Evolutionary conservation across 1,140 invertebrate species (phyloP).

Genomic region (Ctenoplectra terminalis): DNA sequence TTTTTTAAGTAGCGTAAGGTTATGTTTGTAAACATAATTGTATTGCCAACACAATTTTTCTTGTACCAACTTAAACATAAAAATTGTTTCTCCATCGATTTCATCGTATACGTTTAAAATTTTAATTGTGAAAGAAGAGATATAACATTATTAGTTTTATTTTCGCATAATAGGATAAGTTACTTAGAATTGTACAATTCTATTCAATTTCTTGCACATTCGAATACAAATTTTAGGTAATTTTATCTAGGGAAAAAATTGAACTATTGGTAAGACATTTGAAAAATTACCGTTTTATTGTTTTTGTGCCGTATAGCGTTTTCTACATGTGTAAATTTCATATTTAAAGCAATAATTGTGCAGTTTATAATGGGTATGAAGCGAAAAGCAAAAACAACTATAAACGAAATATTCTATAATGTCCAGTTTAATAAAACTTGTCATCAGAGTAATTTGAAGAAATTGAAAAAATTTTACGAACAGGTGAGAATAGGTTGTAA

Average conservation of each 20-base stretch:
- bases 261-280: constrained; percentile 21
- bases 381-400: constrained; percentile 1
- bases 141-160: background rate
- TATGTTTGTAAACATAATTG: constrained; percentile 25
- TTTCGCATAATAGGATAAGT: background rate
- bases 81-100: background rate
- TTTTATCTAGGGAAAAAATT: background rate
- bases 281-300: constrained; percentile 12
- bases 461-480: constrained; percentile 84
- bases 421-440: constrained; percentile 85
- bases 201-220: background rate
- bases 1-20: background rate
- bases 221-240: background rate
- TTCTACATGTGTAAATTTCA: background rate
- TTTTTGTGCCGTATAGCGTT: background rate
- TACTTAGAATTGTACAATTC: background rate
- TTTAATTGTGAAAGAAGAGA: background rate
- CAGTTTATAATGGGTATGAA: constrained; percentile 25
- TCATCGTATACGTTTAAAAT: too few relatives aligned
- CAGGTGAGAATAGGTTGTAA: constrained; percentile 77
- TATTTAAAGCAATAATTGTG: background rate
- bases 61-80: background rate
- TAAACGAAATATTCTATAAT: constrained; percentile 83
- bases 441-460: constrained; percentile 85
- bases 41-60: background rate